Conservation (phyloP, 2,888 invertebrate genomes). For the Mactromeris polynyma region DNA sequence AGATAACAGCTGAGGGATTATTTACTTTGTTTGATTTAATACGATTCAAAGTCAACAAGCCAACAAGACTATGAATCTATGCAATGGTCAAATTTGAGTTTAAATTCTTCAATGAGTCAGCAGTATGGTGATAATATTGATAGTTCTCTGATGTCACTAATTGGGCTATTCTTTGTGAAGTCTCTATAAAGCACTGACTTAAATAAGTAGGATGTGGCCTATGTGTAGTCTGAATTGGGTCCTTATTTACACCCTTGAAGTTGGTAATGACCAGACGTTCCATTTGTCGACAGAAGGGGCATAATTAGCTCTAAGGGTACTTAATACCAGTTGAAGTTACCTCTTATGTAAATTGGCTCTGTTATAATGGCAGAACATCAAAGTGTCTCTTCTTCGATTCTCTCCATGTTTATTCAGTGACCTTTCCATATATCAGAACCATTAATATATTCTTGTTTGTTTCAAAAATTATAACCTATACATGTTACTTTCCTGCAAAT, state of each 20-base stretch:
- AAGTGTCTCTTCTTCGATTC: no score
- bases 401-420: not conserved
- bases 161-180: no score
- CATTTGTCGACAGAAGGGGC: not conserved
- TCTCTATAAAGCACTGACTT: no score
- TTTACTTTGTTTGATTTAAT: constrained; percentile 22
- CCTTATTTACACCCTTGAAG: not conserved
- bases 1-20: constrained; percentile 11
- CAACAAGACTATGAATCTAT: not conserved
- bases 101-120: constrained; percentile 2
- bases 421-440: not conserved
- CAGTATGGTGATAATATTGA: not conserved
- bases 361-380: not conserved
- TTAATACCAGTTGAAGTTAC: not conserved
- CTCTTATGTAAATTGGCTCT: not conserved
- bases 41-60: constrained; percentile 12
- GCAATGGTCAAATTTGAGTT: not conserved
- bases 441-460: no score
- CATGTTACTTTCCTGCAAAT: no score
- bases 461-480: no score
- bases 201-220: no score
- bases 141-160: not conserved
- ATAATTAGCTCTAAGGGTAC: not conserved
- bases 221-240: no score
- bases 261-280: not conserved